A percentile compares a stretch with the other conserved stretches of the same genome.
phyloP scores from a whole-genome alignment of 1,140 invertebrate genomes.

The Drosophila neocordata region DNA sequence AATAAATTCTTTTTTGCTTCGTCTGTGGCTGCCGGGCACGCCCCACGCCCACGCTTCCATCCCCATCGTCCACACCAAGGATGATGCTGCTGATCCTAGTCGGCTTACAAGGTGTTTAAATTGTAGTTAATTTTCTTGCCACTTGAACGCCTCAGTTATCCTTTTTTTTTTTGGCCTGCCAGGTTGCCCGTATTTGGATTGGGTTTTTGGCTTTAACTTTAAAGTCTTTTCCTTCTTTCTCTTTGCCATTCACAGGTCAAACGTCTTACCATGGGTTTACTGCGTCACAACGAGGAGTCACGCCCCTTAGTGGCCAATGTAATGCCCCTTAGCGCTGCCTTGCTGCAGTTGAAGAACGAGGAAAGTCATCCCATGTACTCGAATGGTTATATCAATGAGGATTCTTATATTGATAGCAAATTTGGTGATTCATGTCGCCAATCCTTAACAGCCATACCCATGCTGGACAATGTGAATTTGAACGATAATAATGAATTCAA shows the following conservation, averaged over 20 bases:
- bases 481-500: conserved; percentile 81
- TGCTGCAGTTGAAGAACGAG: conserved; percentile 73
- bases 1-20: conserved; percentile 67
- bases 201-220: conserved; percentile 36
- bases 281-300: conserved; percentile 84
- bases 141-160: conserved; percentile 55
- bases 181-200: conserved; percentile 1
- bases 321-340: conserved; percentile 49
- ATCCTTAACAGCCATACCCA: conserved; percentile 72
- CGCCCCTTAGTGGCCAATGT: conserved; percentile 84
- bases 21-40: conserved; percentile 62
- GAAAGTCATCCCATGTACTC: conserved; percentile 81
- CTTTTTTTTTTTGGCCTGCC: conserved; percentile 34
- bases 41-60: conserved; percentile 19
- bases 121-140: conserved; percentile 80
- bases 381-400: conserved; percentile 90
- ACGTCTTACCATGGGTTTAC: conserved; percentile 74
- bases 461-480: conserved; percentile 74
- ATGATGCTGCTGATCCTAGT: conserved; percentile 33
- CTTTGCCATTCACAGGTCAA: conserved; percentile 57
- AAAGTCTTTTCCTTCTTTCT: conserved; percentile 18
- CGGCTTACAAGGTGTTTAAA: conserved; percentile 78
- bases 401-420: conserved; percentile 83
- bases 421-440: conserved; percentile 79
- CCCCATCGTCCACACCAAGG: neutral